Evolutionary conservation across 1,140 invertebrate genomes (phyloP).

Genomic region (Philopotamus ludificatus): DNA sequence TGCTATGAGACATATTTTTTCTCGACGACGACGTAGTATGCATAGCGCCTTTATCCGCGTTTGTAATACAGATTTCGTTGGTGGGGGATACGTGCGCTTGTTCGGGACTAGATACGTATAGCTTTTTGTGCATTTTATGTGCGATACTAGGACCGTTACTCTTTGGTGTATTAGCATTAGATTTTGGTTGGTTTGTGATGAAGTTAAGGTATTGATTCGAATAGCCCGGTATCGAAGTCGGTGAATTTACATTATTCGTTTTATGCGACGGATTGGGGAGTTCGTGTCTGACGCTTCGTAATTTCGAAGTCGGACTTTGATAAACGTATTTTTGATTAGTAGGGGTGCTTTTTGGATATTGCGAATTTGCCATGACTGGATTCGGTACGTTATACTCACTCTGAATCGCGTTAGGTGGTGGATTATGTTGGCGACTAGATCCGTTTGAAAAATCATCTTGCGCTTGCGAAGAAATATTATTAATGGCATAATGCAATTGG

Average conservation of each 20-base stretch:
- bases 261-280: conserved; percentile 45
- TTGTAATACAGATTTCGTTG: conserved; percentile 45
- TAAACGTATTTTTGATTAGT: conserved; percentile 41
- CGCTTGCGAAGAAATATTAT: conserved; percentile 9
- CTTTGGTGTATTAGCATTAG: conserved; percentile 55
- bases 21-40: conserved; percentile 49
- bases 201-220: conserved; percentile 55
- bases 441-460: conserved; percentile 41
- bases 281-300: conserved; percentile 52
- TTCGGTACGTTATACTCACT: background rate
- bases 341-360: background rate
- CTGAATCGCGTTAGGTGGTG: too few relatives aligned
- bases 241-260: background rate
- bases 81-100: conserved; percentile 54
- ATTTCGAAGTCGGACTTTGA: conserved; percentile 50
- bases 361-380: background rate
- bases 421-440: conserved; percentile 47
- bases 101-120: conserved; percentile 56
- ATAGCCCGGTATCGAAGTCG: conserved; percentile 45
- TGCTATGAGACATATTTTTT: conserved; percentile 45
- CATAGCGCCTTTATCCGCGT: conserved; percentile 51
- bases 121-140: conserved; percentile 57
- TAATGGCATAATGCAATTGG: too few relatives aligned
- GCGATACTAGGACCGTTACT: conserved; percentile 55
- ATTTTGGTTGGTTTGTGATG: conserved; percentile 55